Evolutionary conservation across 2,888 invertebrate genomes (phyloP), one percentile per base, ranked within the genome.

Genomic region (Apodemia mormo): DNA sequence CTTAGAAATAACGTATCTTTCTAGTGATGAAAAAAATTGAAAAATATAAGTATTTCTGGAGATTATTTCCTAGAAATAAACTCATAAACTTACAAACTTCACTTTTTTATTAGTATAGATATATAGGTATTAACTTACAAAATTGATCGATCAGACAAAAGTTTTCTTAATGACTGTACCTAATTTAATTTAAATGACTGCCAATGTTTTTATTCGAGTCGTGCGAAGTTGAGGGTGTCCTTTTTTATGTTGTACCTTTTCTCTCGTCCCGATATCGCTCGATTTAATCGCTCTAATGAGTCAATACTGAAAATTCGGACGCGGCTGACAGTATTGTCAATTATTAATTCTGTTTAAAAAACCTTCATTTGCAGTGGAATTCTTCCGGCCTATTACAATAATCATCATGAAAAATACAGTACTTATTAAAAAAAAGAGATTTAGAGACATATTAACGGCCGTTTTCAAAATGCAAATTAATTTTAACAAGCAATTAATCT

Each of bases 171-270:
- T 65, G 64, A 75, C 77, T 75, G 77, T 74, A 74, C 70, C 76
- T 78, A 77, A 80, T 79, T 79, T 78, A 80, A 79, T 78, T 76
- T 76, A 76, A 75, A 76, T 76, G 73, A 77, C 68, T 75, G 71
- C 73, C 71, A 74, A 68, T 75, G 70, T 70, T 74, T 71, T 74
- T 76, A 74, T 74, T 74, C 72, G 56, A 77, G 76, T 79, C 79
- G 78, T 78, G 79, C 78, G 73, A 76, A 77, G 74, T 73, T 72
- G 56, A 72, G 72, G 73, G 70, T 75, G 76, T 76, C 74, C 76
- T 75, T 76, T 78, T 78, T 61, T 70, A 33, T 73, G 71, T 69
- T 74, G 67, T 69, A 68, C 66, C 40, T 73, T 72, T 75, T 73
- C 74, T 73, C 33, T 71, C 74, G 14, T 69, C 56, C 74, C 75